These are phyloP conservation scores for Rhinichthys osculus DNA, from an alignment of 2,797 vertebrate genomes.

Conservation along the genomic window DNA sequence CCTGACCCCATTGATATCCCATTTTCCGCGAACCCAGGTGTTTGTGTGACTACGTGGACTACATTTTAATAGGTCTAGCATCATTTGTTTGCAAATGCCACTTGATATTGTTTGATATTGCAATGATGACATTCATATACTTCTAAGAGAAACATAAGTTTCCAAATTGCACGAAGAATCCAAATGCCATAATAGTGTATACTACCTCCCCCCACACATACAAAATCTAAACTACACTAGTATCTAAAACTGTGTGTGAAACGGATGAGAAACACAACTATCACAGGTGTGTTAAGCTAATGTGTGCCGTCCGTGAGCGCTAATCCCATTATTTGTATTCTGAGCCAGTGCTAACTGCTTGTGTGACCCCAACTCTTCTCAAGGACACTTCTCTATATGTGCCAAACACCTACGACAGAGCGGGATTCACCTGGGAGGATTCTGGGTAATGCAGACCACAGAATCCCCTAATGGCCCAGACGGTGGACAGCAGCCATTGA, in stretches of 20 bases:
- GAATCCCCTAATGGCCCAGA: slow-evolving; percentile 45
- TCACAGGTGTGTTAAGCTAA: slow-evolving; percentile 61
- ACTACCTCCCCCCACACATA: neutral
- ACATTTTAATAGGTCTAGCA: slow-evolving; percentile 2
- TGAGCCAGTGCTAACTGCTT: slow-evolving; percentile 54
- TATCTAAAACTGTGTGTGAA: slow-evolving; percentile 44
- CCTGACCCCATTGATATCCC: slow-evolving; percentile 53
- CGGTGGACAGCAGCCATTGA: slow-evolving; percentile 43
- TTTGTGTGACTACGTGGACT: slow-evolving; percentile 20
- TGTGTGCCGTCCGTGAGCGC: slow-evolving; percentile 49
- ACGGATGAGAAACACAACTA: slow-evolving; percentile 31
- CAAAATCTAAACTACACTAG: neutral
- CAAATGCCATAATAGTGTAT: neutral
- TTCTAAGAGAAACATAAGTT: neutral
- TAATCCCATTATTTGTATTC: slow-evolving; percentile 64
- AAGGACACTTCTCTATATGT: slow-evolving; percentile 60
- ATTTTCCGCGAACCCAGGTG: slow-evolving; percentile 22
- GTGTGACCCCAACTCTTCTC: slow-evolving; percentile 61
- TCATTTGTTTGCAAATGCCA: neutral
- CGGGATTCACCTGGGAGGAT: slow-evolving; percentile 54
- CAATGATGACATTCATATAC: neutral
- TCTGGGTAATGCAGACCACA: slow-evolving; percentile 44
- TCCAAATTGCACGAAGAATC: neutral
- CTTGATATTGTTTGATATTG: neutral
- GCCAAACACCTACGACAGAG: slow-evolving; percentile 55